These are phyloP conservation scores for Drosophila nebulosa DNA, from an alignment of 1,140 invertebrate species.

Conservation along the genomic window DNA sequence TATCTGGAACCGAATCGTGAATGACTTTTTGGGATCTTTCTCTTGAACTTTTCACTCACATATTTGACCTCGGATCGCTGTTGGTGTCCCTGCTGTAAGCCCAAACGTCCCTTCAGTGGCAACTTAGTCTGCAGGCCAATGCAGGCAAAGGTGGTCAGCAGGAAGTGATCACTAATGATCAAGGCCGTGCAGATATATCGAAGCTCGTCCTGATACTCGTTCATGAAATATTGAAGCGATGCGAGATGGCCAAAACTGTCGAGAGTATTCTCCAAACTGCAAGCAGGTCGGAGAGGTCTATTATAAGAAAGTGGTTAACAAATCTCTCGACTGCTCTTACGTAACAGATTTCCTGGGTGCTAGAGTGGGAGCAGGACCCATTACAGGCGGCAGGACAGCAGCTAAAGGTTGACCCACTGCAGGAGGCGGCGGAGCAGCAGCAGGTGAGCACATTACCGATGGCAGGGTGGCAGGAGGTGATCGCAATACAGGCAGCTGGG, in stretches of 20 bases:
- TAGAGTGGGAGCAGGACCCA: no score
- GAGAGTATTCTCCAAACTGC: background rate
- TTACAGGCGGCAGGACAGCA: no score
- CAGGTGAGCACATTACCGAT: no score
- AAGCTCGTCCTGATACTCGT: background rate
- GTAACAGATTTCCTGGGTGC: no score
- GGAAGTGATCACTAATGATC: background rate
- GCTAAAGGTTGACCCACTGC: no score
- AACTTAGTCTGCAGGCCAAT: accelerated
- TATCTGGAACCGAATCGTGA: no score
- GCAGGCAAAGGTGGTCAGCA: background rate
- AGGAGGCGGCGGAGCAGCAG: no score
- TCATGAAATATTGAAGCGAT: background rate
- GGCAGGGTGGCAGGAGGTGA: no score
- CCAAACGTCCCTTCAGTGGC: background rate
- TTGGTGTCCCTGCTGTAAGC: background rate
- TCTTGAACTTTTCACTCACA: background rate
- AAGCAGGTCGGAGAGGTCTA: no score
- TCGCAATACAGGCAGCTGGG: no score
- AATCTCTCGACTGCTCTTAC: no score
- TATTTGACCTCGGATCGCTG: background rate
- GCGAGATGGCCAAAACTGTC: background rate
- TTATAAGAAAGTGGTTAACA: no score
- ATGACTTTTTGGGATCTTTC: background rate
- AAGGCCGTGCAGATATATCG: background rate